phyloP scores from a whole-genome alignment of 1,140 invertebrate genomes.

The Sitophilus oryzae region DNA sequence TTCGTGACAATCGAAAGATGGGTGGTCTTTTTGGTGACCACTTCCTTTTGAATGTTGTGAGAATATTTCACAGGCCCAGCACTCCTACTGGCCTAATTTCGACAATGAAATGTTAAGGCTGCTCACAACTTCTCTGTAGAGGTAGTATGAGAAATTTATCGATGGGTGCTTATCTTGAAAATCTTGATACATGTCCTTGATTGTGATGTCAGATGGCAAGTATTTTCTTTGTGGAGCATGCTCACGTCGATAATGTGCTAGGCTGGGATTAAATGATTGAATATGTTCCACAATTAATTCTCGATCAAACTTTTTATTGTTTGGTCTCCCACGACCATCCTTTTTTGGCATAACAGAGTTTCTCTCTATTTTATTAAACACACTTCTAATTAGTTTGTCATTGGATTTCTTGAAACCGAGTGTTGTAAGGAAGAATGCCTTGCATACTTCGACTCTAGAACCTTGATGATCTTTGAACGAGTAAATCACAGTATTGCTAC shows the following conservation, averaged over 20 bases:
- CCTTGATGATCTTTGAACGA: too few relatives aligned
- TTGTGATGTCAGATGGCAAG: slow-evolving; percentile 17
- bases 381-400: too few relatives aligned
- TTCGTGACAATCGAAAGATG: slow-evolving; percentile 3
- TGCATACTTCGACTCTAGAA: too few relatives aligned
- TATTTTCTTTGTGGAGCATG: slow-evolving; percentile 12
- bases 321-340: too few relatives aligned
- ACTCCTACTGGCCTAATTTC: slow-evolving; percentile 21
- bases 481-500: too few relatives aligned
- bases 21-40: slow-evolving; percentile 5
- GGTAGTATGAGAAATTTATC: slow-evolving; percentile 13
- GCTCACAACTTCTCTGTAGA: slow-evolving; percentile 17
- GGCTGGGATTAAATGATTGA: too few relatives aligned
- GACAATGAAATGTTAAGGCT: slow-evolving; percentile 18
- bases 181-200: slow-evolving; percentile 12
- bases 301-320: not conserved
- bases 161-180: slow-evolving; percentile 10
- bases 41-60: slow-evolving; percentile 13
- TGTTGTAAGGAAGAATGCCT: too few relatives aligned
- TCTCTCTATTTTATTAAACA: too few relatives aligned
- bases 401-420: too few relatives aligned
- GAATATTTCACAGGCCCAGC: slow-evolving; percentile 18
- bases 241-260: slow-evolving; percentile 13
- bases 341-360: too few relatives aligned
- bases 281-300: not conserved